Conservation (phyloP, 2,797 vertebrate species). For the Anabas testudineus region DNA sequence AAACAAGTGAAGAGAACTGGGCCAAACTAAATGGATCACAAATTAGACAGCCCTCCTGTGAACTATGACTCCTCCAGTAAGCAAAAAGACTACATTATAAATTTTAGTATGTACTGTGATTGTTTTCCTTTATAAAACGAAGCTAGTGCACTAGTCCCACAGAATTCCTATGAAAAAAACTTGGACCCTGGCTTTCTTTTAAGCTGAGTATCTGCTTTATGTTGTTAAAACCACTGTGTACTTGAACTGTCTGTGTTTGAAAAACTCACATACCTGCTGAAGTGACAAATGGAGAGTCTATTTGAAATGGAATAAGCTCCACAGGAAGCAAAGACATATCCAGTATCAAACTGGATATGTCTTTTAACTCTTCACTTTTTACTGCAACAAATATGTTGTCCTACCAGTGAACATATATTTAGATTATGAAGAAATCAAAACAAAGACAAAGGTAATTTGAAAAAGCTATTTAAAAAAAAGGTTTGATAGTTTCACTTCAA, state of each 20-base stretch:
- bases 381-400: not conserved
- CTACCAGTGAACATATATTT: not conserved
- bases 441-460: too few species aligned
- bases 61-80: slow-evolving; percentile 37
- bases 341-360: too few species aligned
- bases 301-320: not conserved
- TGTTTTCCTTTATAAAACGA: slow-evolving; percentile 31
- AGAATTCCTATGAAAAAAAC: not conserved
- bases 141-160: slow-evolving; percentile 8
- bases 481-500: too few species aligned
- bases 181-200: not conserved
- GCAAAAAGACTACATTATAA: slow-evolving; percentile 20
- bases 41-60: slow-evolving; percentile 39
- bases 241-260: not conserved
- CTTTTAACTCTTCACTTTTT: too few species aligned
- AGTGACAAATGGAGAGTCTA: not conserved
- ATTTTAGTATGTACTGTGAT: slow-evolving; percentile 26
- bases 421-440: too few species aligned
- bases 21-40: slow-evolving; percentile 66
- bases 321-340: too few species aligned
- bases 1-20: slow-evolving; percentile 62
- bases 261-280: not conserved
- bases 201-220: not conserved
- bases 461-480: too few species aligned
- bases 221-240: slow-evolving; percentile 2